Evolutionary conservation across 2,888 invertebrate genomes (phyloP).

Genomic region (Apomyelois bistriatella): DNA sequence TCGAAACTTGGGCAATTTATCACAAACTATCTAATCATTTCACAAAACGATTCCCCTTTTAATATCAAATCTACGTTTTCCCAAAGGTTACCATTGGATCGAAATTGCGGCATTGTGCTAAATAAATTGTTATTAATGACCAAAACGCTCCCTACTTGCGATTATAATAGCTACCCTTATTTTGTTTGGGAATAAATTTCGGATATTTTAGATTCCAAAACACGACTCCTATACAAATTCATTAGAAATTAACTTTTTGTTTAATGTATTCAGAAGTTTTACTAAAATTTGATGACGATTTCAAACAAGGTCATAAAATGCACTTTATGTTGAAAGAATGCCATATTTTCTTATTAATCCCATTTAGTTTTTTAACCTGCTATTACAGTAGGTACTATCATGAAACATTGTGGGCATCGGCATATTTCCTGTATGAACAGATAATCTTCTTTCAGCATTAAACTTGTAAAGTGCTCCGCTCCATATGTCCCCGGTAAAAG

Average conservation of each 20-base stretch:
- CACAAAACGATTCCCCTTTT: constrained; percentile 62
- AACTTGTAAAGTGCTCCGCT: constrained; percentile 61
- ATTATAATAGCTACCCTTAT: constrained; percentile 61
- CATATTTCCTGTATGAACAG: constrained; percentile 46
- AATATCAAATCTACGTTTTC: constrained; percentile 72
- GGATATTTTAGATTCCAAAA: constrained; percentile 39
- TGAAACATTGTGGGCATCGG: constrained; percentile 25
- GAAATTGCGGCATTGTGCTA: constrained; percentile 72
- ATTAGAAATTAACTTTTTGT: constrained; percentile 12
- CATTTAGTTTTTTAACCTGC: too few relatives aligned
- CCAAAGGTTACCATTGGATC: constrained; percentile 65
- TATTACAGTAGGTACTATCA: too few relatives aligned
- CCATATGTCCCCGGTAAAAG: constrained; percentile 68
- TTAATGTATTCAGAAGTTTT: not conserved
- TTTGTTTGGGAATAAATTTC: constrained; percentile 59
- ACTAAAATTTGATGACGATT: not conserved
- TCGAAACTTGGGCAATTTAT: constrained; percentile 58
- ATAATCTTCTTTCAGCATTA: constrained; percentile 66
- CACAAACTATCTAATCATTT: constrained; percentile 75
- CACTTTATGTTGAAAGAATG: too few relatives aligned
- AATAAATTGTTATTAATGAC: constrained; percentile 80
- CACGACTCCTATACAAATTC: constrained; percentile 33
- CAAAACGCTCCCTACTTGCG: constrained; percentile 63
- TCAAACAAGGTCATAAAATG: too few relatives aligned
- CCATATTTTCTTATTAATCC: too few relatives aligned